Conservation (phyloP, 2,113 vertebrate genomes). For the Solenodon paradoxus region DNA sequence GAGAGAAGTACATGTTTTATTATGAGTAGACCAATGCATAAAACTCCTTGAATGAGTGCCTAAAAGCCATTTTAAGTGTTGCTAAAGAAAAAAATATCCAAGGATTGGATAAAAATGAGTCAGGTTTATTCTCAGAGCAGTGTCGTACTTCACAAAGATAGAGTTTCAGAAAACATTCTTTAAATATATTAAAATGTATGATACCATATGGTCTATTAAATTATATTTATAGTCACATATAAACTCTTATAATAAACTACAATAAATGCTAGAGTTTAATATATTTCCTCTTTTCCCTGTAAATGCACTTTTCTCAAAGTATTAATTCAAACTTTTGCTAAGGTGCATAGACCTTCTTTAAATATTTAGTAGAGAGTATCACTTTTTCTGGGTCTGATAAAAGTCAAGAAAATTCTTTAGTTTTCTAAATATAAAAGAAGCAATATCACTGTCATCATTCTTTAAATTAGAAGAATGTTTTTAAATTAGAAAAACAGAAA, state of each 20-base stretch:
- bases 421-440: slow-evolving; percentile 72
- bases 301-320: slow-evolving; percentile 69
- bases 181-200: slow-evolving; percentile 63
- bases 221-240: slow-evolving; percentile 26
- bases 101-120: slow-evolving; percentile 31
- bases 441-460: slow-evolving; percentile 57
- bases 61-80: slow-evolving; percentile 46
- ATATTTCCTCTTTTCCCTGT: slow-evolving; percentile 54
- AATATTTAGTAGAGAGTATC: slow-evolving; percentile 79
- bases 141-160: not conserved
- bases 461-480: slow-evolving; percentile 57
- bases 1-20: slow-evolving; percentile 15
- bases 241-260: slow-evolving; percentile 72
- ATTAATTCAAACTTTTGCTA: slow-evolving; percentile 72
- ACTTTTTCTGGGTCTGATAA: slow-evolving; percentile 66
- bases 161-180: slow-evolving; percentile 34
- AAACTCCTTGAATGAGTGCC: not conserved
- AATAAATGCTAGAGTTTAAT: slow-evolving; percentile 67
- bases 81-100: not conserved
- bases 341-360: slow-evolving; percentile 72
- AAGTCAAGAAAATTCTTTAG: slow-evolving; percentile 70
- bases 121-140: slow-evolving; percentile 45
- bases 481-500: slow-evolving; percentile 72
- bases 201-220: slow-evolving; percentile 53
- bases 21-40: not conserved